Base-by-base conservation (phyloP, 2,888 invertebrate species). In the Lochmaea capreae region DNA sequence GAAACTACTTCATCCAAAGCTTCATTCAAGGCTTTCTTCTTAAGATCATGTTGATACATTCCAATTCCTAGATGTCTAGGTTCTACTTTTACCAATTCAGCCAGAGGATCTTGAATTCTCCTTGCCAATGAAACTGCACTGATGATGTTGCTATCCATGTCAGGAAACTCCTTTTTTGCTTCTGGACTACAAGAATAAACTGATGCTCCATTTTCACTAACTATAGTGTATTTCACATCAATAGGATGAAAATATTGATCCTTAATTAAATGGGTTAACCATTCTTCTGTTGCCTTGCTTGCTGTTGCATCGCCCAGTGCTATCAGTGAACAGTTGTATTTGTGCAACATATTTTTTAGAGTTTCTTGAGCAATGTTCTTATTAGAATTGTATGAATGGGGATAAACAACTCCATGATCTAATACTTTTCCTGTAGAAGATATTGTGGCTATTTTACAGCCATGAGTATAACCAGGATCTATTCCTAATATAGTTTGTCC, bases 21-120 rank as follows among this genome's bases (percentile, higher is more conserved):
- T 3, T 91, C 88, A 12, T 90, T 91, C 1, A 98, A 86, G 84
- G 92, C 91, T 81, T 93, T 94, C 78, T 94, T 92, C 10, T 94
- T 92, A 33, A 97, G 89, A 84, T 98, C 97, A 83, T 97, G 97
- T 87, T 98, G 95, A 85, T 98, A 98, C 93, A 97, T 94, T n/a
- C 98, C 98, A 5, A 98, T 94, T 0, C 97, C 97, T 76, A 98
- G 89, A 88, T 97, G 95, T 82, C 95, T 93, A 0, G 97, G 97
- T 76, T 97, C 97, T 12, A 98, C 93, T 89, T 98, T 98, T 0
- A 98, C 96, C 74, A 96, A 90, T 86, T 98, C 98, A 58, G 94
- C 93, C 74, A 98, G 87, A 0, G 98, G 98, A 88, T 98, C 97
- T 84, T 97, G 93, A 0, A 97, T 89, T 82, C 97, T 90, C 82